Base-by-base conservation (phyloP, 2,888 invertebrate genomes). In the Neocrepidodera transversa region DNA sequence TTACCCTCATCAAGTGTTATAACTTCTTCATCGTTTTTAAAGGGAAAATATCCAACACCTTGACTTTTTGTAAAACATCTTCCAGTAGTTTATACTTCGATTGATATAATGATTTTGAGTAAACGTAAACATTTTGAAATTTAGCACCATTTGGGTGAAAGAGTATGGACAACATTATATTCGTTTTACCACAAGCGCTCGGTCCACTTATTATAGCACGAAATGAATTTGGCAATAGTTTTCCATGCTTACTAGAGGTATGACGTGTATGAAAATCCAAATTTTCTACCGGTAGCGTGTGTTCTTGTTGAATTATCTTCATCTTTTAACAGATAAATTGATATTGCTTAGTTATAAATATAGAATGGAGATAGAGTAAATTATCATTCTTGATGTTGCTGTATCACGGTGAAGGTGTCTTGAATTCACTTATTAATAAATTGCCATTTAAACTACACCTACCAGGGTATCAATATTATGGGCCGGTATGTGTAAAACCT, bases 401-500 rank as follows among this genome's bases (percentile, higher is more conserved):
- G 8, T 38, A 17, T 14, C 20, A 16, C 13, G 65, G 63, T 50
- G 36, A 32, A 32, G 65, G 65, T 30, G 30, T 65, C 11, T 23
- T 65, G 8, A 65, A 65, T 28, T 51, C 53, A 26, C 28, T 45
- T 32, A 66, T 64, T 16, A 64, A 66, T 61, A 64, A 63, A 40
- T 45, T 64, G 47, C 63, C 66, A 1, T 49, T 66, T 43, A 65
- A 68, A 55, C 38, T 68, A 23, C 65, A 68, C 17, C 17, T 66
- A 16, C 64, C 67, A 13, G 66, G 65, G 10, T 68, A 66, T 54
- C 53, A 63, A 66, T 69, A 48, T 59, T 66, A 68, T 66, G 72
- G 67, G 58, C 66, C 69, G 59, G 65, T 65, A 7, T 36, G 23
- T 23, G 23, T 23, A 7, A 23, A 5, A 7, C 23, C 7, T n/a